Base-by-base conservation (phyloP, 2,113 vertebrate genomes). In the Himantopus leucocephalus region DNA sequence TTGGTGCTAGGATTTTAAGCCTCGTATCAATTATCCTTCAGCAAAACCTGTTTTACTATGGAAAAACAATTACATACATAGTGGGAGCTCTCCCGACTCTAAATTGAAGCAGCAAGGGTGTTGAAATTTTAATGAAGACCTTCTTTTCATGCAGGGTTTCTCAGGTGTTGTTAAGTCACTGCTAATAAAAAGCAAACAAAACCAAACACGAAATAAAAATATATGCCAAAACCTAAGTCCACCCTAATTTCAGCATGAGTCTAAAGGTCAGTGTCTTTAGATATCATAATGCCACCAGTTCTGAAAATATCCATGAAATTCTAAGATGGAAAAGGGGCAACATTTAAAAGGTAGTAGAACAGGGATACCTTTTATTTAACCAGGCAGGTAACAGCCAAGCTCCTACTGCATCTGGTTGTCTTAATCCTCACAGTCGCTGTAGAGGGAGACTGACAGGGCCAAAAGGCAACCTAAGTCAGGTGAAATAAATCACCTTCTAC, bases 61-160 rank as follows among this genome's bases (percentile, higher is more conserved):
- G 93, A 96, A 97, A 96, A 96, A 81, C 50, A 91, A 90, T 97
- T 97, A 92, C 50, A 21, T 71, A 84, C 74, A 58, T 94, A 94
- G 87, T 97, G 89, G 90, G 91, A 95, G 77, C 92, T 91, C 58
- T 91, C 48, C 39, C 7, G 13, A n/a, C 73, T 90, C 71, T 87
- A 47, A 82, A 70, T 20, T 53, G 50, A 91, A 89, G 71, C 45
- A 76, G 66, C 55, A 67, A 87, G n/a, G 35, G 74, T 94, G 95
- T 70, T 95, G 92, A 97, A 95, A 93, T 82, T 93, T 95, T 95
- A 96, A 95, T 76, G 87, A 93, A 92, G 88, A 80, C 58, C 63
- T 95, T 83, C 74, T 85, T 95, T 94, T 94, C 66, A 82, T 87
- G 41, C 37, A 56, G 77, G 10, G 21, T 82, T 97, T 96, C 87